Conservation (phyloP, 2,888 invertebrate species). For the Monochamus alternatus region DNA sequence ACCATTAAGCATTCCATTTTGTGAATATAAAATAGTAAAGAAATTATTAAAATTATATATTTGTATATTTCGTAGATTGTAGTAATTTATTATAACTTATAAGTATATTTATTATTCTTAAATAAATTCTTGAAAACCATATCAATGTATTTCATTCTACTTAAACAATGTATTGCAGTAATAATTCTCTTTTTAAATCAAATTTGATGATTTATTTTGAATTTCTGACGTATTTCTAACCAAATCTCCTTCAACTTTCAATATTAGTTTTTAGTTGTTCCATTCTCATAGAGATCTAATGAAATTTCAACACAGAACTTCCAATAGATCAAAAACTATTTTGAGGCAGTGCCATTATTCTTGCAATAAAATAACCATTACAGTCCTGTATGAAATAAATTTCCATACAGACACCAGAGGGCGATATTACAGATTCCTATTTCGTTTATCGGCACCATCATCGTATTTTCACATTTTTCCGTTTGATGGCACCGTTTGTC, state of each 20-base stretch:
- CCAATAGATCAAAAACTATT: no score
- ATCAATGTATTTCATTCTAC: neutral
- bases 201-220: no score
- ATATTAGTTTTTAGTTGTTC: no score
- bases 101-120: slow-evolving; percentile 33
- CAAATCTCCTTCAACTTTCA: no score
- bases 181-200: no score
- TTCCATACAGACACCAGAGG: no score
- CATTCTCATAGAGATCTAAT: no score
- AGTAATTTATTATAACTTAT: slow-evolving; percentile 40
- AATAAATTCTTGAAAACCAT: slow-evolving; percentile 36
- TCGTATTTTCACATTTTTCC: no score
- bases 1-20: slow-evolving; percentile 45
- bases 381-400: neutral
- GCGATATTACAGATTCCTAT: neutral
- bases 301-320: no score
- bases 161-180: neutral
- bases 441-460: neutral
- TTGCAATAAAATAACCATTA: neutral
- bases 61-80: slow-evolving; percentile 48
- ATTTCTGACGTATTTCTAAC: no score
- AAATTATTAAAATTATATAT: slow-evolving; percentile 47
- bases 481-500: neutral
- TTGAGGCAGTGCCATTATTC: no score
- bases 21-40: slow-evolving; percentile 38